A percentile compares a stretch with the other conserved stretches of the same genome.
phyloP scores from a whole-genome alignment of 2,113 vertebrate genomes.

The Odobenus rosmarus region DNA sequence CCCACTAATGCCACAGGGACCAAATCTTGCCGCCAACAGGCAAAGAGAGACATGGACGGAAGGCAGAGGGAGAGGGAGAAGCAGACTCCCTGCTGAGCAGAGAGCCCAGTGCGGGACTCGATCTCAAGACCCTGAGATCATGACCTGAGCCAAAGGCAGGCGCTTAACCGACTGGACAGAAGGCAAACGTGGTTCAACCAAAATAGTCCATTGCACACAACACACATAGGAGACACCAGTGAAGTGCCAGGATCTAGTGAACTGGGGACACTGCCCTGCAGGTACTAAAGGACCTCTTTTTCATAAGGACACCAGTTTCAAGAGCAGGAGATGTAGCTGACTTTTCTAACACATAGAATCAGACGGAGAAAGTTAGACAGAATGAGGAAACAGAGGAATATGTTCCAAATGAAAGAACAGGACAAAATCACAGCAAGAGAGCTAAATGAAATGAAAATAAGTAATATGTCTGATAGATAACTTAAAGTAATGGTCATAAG shows the following conservation, averaged over 20 bases:
- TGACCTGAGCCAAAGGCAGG: too few species aligned
- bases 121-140: too few species aligned
- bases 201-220: background rate
- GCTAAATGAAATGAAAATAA: background rate
- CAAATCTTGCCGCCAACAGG: background rate
- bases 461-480: background rate
- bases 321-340: background rate
- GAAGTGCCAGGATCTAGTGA: background rate
- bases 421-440: background rate
- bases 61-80: background rate
- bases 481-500: background rate
- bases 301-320: background rate
- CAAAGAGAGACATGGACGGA: background rate
- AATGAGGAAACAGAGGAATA: background rate
- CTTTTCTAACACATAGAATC: background rate
- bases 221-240: background rate
- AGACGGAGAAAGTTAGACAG: background rate
- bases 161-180: background rate
- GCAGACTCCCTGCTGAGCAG: too few species aligned
- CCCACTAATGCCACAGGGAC: background rate
- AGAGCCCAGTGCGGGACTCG: too few species aligned
- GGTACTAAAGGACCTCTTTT: background rate
- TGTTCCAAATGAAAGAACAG: background rate
- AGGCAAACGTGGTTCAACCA: background rate
- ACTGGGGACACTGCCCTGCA: background rate